These are phyloP conservation scores for Cheirogaleus medius DNA, from an alignment of 2,113 vertebrate genomes.

Conservation along the genomic window DNA sequence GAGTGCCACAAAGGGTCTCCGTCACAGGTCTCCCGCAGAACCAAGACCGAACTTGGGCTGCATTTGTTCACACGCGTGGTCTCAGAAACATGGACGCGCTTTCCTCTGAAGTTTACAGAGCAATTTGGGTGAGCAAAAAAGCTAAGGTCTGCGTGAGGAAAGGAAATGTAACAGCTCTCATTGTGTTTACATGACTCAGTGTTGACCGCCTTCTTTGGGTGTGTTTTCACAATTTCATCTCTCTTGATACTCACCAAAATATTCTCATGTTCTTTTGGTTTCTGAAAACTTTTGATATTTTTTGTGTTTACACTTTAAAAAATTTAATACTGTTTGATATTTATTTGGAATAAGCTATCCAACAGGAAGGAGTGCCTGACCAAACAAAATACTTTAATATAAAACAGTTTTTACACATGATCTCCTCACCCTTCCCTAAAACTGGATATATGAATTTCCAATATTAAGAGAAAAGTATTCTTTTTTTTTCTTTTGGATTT, in stretches of 20 bases:
- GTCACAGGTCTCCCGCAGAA: neutral
- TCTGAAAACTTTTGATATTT: constrained; percentile 60
- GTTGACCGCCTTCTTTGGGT: constrained; percentile 30
- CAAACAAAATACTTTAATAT: constrained; percentile 35
- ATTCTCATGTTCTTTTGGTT: constrained; percentile 69
- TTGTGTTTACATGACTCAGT: constrained; percentile 43
- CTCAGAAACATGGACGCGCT: constrained; percentile 37
- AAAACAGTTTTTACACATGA: neutral
- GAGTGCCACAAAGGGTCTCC: neutral
- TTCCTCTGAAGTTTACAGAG: constrained; percentile 42
- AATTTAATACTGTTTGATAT: constrained; percentile 68
- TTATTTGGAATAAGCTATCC: constrained; percentile 76
- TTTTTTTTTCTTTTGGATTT: neutral
- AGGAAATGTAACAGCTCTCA: constrained; percentile 54
- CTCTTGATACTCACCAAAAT: neutral
- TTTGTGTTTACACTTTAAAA: constrained; percentile 64
- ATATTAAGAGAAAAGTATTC: neutral
- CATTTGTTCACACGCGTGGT: constrained; percentile 12
- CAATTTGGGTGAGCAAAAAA: constrained; percentile 21
- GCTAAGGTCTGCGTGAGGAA: neutral
- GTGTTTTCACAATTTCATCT: neutral
- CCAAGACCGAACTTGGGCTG: neutral
- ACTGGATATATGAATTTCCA: neutral
- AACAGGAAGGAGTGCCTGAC: constrained; percentile 55
- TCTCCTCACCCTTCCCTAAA: neutral